Evolutionary conservation across 2,888 invertebrate species (phyloP).

Genomic region (Catocala sponsa): DNA sequence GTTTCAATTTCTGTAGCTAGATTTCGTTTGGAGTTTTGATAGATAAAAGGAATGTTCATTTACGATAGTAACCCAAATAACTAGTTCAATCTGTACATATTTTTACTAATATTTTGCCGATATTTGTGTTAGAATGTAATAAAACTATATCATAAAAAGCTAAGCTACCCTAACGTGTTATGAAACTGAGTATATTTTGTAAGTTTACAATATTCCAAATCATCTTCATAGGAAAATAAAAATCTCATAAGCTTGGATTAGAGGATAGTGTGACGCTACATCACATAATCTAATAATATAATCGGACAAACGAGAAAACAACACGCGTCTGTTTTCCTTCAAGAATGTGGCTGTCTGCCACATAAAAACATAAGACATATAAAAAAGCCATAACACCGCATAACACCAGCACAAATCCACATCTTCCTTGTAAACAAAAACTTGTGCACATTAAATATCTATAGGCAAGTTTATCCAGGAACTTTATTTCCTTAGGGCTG

Average conservation of each 20-base stretch:
- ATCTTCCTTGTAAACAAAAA: conserved; percentile 49
- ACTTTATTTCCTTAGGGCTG: conserved; percentile 41
- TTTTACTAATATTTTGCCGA: too few relatives aligned
- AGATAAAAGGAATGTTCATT: too few relatives aligned
- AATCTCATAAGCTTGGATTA: neutral
- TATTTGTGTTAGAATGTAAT: too few relatives aligned
- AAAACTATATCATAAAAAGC: too few relatives aligned
- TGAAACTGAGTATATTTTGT: too few relatives aligned
- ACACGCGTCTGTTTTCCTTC: conserved; percentile 9
- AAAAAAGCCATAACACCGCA: conserved; percentile 39
- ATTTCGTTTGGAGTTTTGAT: neutral
- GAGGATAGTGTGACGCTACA: neutral
- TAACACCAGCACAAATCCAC: conserved; percentile 36
- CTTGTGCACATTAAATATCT: conserved; percentile 46
- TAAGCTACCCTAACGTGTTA: too few relatives aligned
- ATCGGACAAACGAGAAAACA: conserved; percentile 2
- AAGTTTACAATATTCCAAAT: too few relatives aligned
- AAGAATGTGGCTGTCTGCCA: neutral
- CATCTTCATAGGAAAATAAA: neutral
- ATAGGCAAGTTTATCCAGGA: conserved; percentile 46
- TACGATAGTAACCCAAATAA: too few relatives aligned
- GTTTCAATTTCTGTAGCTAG: neutral
- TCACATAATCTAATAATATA: neutral
- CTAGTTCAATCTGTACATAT: too few relatives aligned
- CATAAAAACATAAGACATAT: conserved; percentile 27